Evolutionary conservation across 2,113 vertebrate genomes (phyloP).

Genomic region (Formicarius rufipectus): DNA sequence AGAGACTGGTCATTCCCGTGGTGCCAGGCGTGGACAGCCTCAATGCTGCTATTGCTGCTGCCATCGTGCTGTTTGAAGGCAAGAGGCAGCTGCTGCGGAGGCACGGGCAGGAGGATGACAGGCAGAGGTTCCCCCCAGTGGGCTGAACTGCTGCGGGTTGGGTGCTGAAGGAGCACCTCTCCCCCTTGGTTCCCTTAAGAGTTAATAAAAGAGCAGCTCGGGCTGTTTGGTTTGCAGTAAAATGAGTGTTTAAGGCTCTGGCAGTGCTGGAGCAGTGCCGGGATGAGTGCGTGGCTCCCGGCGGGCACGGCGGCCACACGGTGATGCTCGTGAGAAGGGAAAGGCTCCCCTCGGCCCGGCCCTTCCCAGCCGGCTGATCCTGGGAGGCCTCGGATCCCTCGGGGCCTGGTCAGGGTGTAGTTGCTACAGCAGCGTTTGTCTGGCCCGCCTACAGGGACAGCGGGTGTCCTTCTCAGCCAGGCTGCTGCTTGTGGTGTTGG

Average conservation of each 20-base stretch:
- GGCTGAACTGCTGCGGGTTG: background rate
- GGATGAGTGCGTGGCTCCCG: fast-evolving
- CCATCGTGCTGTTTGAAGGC: slow-evolving; percentile 90
- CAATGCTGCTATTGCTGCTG: slow-evolving; percentile 89
- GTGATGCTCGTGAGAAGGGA: slow-evolving; percentile 33
- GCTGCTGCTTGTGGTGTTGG: background rate
- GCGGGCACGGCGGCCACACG: background rate
- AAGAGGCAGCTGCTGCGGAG: slow-evolving; percentile 75
- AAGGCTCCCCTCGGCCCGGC: background rate
- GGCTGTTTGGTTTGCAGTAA: background rate
- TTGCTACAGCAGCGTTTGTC: fast-evolving
- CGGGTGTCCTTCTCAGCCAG: fast-evolving
- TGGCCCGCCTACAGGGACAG: background rate
- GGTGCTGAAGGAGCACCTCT: background rate
- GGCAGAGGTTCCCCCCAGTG: slow-evolving; percentile 2
- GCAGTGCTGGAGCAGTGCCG: background rate
- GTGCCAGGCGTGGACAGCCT: slow-evolving; percentile 85
- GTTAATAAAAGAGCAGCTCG: background rate
- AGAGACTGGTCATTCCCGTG: slow-evolving; percentile 81
- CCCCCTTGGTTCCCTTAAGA: background rate
- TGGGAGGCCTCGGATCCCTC: background rate
- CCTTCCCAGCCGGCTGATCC: background rate
- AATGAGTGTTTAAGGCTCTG: background rate
- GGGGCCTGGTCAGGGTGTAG: fast-evolving
- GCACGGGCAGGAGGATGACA: background rate